A percentile compares a stretch with the other conserved stretches of the same genome.
These are phyloP conservation scores for Drosophila merina DNA, from an alignment of 2,888 invertebrate genomes.

Conservation along the genomic window DNA sequence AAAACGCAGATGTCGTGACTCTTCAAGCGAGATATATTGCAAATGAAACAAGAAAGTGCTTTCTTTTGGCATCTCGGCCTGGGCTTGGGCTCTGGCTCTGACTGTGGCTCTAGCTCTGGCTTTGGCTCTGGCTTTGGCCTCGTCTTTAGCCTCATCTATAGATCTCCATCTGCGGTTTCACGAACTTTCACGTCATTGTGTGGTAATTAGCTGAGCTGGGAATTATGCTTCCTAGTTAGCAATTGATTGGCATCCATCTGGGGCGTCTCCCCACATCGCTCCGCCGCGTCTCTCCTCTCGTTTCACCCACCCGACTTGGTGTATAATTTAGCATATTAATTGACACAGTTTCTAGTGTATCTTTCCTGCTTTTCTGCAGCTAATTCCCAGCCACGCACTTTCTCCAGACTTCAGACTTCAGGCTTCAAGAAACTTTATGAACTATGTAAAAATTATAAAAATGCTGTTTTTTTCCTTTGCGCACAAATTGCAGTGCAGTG, in stretches of 20 bases:
- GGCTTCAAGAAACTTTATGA: slow-evolving; percentile 71
- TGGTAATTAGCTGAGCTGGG: slow-evolving; percentile 78
- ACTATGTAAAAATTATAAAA: slow-evolving; percentile 71
- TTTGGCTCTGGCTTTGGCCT: slow-evolving; percentile 11
- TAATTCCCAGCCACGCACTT: slow-evolving; percentile 65
- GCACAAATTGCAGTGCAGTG: slow-evolving; percentile 37
- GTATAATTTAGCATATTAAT: slow-evolving; percentile 79
- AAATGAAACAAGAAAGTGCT: slow-evolving; percentile 59
- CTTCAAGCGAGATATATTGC: slow-evolving; percentile 56
- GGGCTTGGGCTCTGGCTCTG: slow-evolving; percentile 24
- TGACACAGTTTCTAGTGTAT: slow-evolving; percentile 73
- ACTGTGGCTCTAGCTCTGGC: slow-evolving; percentile 4
- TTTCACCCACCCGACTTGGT: slow-evolving; percentile 52
- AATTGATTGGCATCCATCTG: slow-evolving; percentile 78
- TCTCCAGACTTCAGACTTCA: slow-evolving; percentile 45
- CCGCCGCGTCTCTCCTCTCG: not conserved
- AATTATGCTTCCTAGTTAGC: slow-evolving; percentile 81
- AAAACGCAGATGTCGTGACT: slow-evolving; percentile 54
- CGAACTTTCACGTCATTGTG: slow-evolving; percentile 79
- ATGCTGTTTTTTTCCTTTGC: slow-evolving; percentile 20
- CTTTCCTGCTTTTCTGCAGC: slow-evolving; percentile 16
- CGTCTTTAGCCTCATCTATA: not conserved
- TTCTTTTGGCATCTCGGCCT: slow-evolving; percentile 33
- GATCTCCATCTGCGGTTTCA: slow-evolving; percentile 51
- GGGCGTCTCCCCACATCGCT: slow-evolving; percentile 54